phyloP scores from a whole-genome alignment of 2,113 vertebrate species.

The cat (Felis catus) region F.catus_Fca126_mat1.0 CM031419.1:187693001-187693500 shows the following conservation, averaged over 20 bases:
- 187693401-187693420: not conserved
- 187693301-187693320: not conserved
- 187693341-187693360: not conserved
- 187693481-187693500: not conserved
- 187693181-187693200: not conserved
- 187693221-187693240: not conserved
- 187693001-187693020: not conserved
- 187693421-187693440: not conserved
- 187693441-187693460: not conserved
- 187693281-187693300: not conserved
- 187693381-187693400: too few species aligned
- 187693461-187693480: not conserved
- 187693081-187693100: not conserved
- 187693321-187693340: not conserved
- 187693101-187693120: fast-evolving
- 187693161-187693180: not conserved
- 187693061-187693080: fast-evolving
- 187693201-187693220: not conserved
- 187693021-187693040: fast-evolving
- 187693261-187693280: not conserved
- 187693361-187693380: not conserved
- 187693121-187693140: not conserved
- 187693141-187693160: not conserved
- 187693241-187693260: not conserved
- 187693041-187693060: not conserved